Percentiles rank a stretch among this genome's conserved stretches.
Conservation (phyloP, 35 echinoderm and acorn worm genomes). For the Ophiothrix spiculata region DNA sequence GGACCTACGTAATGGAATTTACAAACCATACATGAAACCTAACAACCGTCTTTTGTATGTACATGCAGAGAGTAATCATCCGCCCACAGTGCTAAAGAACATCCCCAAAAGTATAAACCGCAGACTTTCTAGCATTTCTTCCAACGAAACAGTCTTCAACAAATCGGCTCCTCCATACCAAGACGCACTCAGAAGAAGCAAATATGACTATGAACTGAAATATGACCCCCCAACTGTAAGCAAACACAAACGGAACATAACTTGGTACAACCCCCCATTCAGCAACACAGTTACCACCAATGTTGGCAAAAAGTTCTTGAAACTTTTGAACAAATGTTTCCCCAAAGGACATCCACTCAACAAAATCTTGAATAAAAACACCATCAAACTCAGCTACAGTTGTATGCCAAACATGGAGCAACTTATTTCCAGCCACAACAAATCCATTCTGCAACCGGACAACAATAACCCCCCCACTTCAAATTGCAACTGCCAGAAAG, state of each 20-base stretch:
- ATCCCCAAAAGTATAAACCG: conserved; percentile 5
- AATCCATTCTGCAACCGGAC: no score
- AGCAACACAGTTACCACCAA: conserved; percentile 31
- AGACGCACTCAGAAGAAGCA: neutral
- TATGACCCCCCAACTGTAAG: neutral
- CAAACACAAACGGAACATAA: conserved; percentile 16
- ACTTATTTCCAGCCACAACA: neutral
- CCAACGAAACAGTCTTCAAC: neutral
- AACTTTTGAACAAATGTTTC: conserved; percentile 24
- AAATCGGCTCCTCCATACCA: neutral
- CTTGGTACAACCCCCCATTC: conserved; percentile 57
- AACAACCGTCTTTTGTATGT: neutral
- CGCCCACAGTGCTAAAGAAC: neutral
- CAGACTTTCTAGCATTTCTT: conserved; percentile 1
- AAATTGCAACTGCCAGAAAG: no score
- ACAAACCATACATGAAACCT: conserved; percentile 15
- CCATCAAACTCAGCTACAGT: conserved; percentile 12
- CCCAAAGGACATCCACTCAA: neutral
- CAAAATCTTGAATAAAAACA: conserved; percentile 19
- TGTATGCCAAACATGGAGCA: conserved; percentile 12
- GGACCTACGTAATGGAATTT: neutral
- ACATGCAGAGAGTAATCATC: neutral
- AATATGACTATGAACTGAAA: neutral
- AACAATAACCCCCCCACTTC: no score
- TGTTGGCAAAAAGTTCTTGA: conserved; percentile 32